phyloP scores from a whole-genome alignment of 2,888 invertebrate genomes.

The Caenorhabditis becei region DNA sequence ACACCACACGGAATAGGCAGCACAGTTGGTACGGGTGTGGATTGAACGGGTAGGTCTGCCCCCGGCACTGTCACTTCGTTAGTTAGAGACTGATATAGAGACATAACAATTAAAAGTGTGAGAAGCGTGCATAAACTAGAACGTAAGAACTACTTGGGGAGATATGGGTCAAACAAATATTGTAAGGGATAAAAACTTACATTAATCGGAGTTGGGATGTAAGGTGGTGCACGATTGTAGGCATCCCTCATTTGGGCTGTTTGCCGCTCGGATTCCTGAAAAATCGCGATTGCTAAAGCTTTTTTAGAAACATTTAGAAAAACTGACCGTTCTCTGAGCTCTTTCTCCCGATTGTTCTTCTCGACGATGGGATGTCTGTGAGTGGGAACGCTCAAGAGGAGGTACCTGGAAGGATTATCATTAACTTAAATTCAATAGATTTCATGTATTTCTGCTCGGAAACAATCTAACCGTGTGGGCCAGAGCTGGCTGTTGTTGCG shows the following conservation, averaged over 20 bases:
- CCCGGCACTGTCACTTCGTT: background rate
- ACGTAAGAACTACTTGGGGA: background rate
- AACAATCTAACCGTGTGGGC: too few relatives aligned
- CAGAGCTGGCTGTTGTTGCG: background rate
- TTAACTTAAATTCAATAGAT: too few relatives aligned
- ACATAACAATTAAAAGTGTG: background rate
- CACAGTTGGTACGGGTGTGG: conserved; percentile 2
- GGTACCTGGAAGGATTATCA: background rate
- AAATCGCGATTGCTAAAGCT: background rate
- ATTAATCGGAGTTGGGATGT: conserved; percentile 54
- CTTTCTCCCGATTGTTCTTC: background rate
- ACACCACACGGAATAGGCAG: conserved; percentile 46
- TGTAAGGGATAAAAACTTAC: conserved; percentile 21
- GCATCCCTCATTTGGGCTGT: conserved; percentile 24
- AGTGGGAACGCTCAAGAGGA: conserved; percentile 1
- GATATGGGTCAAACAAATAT: conserved; percentile 2
- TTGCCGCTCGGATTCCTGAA: background rate
- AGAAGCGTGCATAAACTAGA: conserved; percentile 18
- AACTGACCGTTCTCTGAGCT: background rate
- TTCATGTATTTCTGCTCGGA: too few relatives aligned
- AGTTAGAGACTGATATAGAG: background rate
- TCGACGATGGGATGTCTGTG: background rate
- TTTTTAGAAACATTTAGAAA: background rate
- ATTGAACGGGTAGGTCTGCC: background rate
- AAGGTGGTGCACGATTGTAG: conserved; percentile 7